Base-by-base conservation (phyloP, 2,888 invertebrate species). In the Cephus pygmeus region DNA sequence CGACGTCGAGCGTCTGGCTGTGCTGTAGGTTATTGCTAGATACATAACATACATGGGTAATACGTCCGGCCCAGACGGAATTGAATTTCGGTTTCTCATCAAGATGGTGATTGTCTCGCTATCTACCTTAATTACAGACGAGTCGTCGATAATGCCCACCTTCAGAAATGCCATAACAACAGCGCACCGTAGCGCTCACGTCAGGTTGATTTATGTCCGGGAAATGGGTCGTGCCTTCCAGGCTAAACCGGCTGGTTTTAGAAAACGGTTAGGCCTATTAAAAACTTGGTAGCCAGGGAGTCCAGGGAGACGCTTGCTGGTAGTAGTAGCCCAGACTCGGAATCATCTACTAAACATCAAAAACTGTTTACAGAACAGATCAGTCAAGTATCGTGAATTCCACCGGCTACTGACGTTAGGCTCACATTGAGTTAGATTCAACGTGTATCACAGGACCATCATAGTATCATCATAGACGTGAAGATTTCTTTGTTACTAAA, bases 191-290 rank as follows among this genome's bases (percentile, higher is more conserved):
- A 81, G 83, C 80, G 81, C 80, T 83, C 84, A 86, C 88, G 89
- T 89, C 90, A 87, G 83, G 82, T 82, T 90, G 91, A 91, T 91
- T 91, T 90, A 91, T 90, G 90, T 84, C 85, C 89, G 90, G 89
- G 89, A 91, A 91, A 90, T 89, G 85, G 89, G 87, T 87, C 88
- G 85, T 89, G 88, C 88, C 89, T 88, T 79, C 84, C 85, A 88
- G 90, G 88, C 88, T 87, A 85, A 85, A 86, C 85, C 86, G 86
- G 87, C 88, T 87, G 82, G 75, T 86, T 89, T 83, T 82, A 84
- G 86, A 88, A 89, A 90, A 88, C 84, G 81, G 80, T 78, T 82
- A 76, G 77, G 75, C 82, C 85, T 84, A 84, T 87, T 88, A 85
- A 86, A 83, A 80, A 82, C 73, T n/a, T 78, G 40, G 75, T 75